Evolutionary conservation across 2,888 invertebrate species (phyloP).

Genomic region (Aromia moschata): DNA sequence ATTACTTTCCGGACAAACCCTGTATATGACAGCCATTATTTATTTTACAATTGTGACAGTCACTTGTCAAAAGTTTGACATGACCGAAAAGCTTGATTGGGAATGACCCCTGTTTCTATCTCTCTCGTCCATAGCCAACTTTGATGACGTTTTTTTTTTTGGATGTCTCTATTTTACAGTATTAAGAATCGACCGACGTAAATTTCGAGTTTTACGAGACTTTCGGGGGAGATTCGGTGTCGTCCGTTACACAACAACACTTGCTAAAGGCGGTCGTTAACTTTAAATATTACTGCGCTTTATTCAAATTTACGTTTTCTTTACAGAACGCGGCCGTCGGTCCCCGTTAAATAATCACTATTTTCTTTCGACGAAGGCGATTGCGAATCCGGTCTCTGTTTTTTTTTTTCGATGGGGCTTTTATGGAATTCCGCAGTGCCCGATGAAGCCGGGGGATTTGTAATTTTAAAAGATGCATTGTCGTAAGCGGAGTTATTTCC

Average conservation of each 20-base stretch:
- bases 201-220: slow-evolving; percentile 48
- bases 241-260: slow-evolving; percentile 50
- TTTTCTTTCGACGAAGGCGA: slow-evolving; percentile 2
- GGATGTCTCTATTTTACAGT: no score
- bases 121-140: no score
- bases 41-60: no score
- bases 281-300: slow-evolving; percentile 48
- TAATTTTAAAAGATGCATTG: no score
- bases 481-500: no score
- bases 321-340: slow-evolving; percentile 8
- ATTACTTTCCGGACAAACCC: no score
- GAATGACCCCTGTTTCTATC: no score
- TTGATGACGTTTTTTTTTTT: no score
- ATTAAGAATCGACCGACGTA: slow-evolving; percentile 37
- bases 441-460: background rate
- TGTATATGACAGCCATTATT: no score
- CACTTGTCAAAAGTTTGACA: no score
- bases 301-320: slow-evolving; percentile 49
- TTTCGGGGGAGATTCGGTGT: slow-evolving; percentile 45
- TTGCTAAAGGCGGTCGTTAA: slow-evolving; percentile 47
- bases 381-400: slow-evolving; percentile 4
- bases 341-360: slow-evolving; percentile 4
- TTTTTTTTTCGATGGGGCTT: background rate
- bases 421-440: background rate
- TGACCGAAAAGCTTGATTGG: no score